Percentiles rank a stretch among this genome's conserved stretches.
These are phyloP conservation scores for Antennarius maculatus DNA, from an alignment of 2,797 vertebrate species.

Conservation along the genomic window DNA sequence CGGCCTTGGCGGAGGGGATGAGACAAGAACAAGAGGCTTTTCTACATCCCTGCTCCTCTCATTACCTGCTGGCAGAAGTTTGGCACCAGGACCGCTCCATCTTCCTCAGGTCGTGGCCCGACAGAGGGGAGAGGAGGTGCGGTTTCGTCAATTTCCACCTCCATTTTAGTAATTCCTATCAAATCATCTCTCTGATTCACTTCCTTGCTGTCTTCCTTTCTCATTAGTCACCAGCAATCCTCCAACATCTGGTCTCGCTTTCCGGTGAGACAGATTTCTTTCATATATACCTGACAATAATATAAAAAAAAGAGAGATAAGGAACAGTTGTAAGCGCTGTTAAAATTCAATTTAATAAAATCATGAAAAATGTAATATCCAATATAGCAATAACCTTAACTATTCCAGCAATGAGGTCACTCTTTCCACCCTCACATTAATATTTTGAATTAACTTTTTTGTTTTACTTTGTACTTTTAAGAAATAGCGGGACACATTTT, in stretches of 20 bases:
- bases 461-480: conserved; percentile 39
- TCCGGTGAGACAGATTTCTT: not conserved
- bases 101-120: conserved; percentile 33
- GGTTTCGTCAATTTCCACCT: conserved; percentile 34
- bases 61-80: conserved; percentile 56
- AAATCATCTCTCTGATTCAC: not conserved
- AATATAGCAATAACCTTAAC: conserved; percentile 25
- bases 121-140: conserved; percentile 11
- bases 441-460: conserved; percentile 37
- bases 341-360: conserved; percentile 22
- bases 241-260: not conserved
- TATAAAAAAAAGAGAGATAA: not conserved
- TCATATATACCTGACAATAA: conserved; percentile 12
- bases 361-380: not conserved
- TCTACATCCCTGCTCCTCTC: conserved; percentile 36
- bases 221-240: not conserved
- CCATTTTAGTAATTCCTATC: conserved; percentile 11
- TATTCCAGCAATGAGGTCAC: conserved; percentile 1
- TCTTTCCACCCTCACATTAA: conserved; percentile 5
- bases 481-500: not conserved
- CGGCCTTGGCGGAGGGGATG: conserved; percentile 40
- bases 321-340: not conserved
- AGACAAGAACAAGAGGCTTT: conserved; percentile 25
- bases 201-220: not conserved
- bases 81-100: conserved; percentile 37